Base-by-base conservation (phyloP, 2,888 invertebrate genomes). In the Neria commutata region DNA sequence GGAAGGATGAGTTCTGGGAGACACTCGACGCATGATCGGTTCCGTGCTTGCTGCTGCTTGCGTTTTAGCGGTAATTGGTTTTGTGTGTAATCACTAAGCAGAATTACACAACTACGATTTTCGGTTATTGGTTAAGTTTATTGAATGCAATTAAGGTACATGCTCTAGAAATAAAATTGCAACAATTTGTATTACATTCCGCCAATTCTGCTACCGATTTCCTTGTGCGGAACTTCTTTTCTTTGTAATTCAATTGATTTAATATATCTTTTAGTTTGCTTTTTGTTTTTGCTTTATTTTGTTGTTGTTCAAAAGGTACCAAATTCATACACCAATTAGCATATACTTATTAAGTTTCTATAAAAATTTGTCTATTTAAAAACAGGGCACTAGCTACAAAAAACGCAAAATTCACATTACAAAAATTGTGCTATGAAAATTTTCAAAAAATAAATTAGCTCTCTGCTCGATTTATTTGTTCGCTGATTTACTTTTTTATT, bases 401-500 rank as follows among this genome's bases (percentile, higher is more conserved):
- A 65, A 53, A 42, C 46, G 48, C 67, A 64, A 45, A 47, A 55
- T 29, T 29, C 49, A 61, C 70, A 71, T 74, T 76, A 76, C 75
- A 76, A 75, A 76, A 73, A 75, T 76, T 76, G 77, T 76, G 76
- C 76, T 76, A 76, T 73, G 75, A 76, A 76, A 76, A 76, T 69
- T 68, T 75, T 76, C 73, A 74, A 74, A 76, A 76, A 74, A 75
- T 75, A 73, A 67, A 60, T 70, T 65, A 47, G 54, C 56, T 62
- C 57, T 56, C 46, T 23, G 40, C 49, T 16, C 25, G 48, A 51
- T 47, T 45, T 48, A 23, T 42, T 10, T 24, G 34, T n/a, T n/a
- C n/a, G n/a, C n/a, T n/a, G n/a, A n/a, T n/a, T n/a, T 58, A 68
- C 60, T 69, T 67, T 57, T 42, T 54, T 56, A 50, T n/a, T 34